phyloP scores from a whole-genome alignment of 1,140 invertebrate genomes.

The Polypedilum pembai region DNA sequence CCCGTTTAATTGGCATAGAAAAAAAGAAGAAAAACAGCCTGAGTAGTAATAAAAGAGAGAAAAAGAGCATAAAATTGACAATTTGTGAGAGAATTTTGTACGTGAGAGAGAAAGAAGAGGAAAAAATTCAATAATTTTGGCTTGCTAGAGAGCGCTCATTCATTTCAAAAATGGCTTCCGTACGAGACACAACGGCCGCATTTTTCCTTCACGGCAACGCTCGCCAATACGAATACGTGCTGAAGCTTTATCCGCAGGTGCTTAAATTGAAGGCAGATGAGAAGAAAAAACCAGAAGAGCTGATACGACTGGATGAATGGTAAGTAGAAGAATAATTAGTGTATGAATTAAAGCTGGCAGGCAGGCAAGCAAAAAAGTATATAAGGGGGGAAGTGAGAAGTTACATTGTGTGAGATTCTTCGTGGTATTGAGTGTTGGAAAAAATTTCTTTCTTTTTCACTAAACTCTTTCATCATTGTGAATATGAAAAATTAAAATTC shows the following conservation, averaged over 20 bases:
- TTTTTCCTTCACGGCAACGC: slow-evolving; percentile 83
- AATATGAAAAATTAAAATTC: background rate
- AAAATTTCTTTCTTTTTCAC: background rate
- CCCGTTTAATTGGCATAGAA: slow-evolving; percentile 16
- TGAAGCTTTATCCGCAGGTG: slow-evolving; percentile 81
- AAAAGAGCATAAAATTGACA: too few species aligned
- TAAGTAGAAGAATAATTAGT: slow-evolving; percentile 49
- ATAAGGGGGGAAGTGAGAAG: too few species aligned
- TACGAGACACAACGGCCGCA: slow-evolving; percentile 48
- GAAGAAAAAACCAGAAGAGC: slow-evolving; percentile 86
- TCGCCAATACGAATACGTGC: slow-evolving; percentile 77
- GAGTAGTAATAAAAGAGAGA: too few species aligned
- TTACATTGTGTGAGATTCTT: background rate
- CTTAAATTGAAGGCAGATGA: slow-evolving; percentile 76
- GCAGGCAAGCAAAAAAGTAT: too few species aligned
- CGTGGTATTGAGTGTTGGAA: background rate
- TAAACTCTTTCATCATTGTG: background rate
- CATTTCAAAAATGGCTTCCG: slow-evolving; percentile 23
- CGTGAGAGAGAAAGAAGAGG: background rate
- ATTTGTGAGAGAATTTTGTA: too few species aligned
- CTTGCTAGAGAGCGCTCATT: background rate
- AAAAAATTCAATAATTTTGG: background rate
- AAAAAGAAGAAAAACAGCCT: too few species aligned
- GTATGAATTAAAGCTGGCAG: background rate
- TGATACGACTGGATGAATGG: slow-evolving; percentile 89